Conservation (phyloP, 2,888 invertebrate species). For the Pyrocoelia pectoralis region DNA sequence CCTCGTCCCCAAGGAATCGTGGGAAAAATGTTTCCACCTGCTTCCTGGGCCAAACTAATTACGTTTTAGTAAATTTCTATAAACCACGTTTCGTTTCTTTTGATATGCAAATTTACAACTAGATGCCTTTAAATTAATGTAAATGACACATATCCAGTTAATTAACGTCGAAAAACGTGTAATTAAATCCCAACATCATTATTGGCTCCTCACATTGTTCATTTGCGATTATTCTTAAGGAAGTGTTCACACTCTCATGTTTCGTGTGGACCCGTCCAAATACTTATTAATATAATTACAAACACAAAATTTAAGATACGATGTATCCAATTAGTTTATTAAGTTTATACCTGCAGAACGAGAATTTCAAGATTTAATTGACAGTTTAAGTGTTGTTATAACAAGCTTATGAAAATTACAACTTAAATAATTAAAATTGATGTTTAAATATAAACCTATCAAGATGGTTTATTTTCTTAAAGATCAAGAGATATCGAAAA, state of each 20-base stretch:
- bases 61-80: too few relatives aligned
- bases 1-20: conserved; percentile 21
- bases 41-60: too few relatives aligned
- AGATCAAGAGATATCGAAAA: background rate
- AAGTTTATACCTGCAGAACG: conserved; percentile 1
- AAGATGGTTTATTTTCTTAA: conserved; percentile 1
- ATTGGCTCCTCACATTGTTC: too few relatives aligned
- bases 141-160: too few relatives aligned
- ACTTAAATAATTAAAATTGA: conserved; percentile 1
- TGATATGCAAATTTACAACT: background rate
- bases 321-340: background rate
- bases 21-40: background rate
- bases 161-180: too few relatives aligned
- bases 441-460: background rate
- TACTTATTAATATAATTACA: background rate
- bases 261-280: too few relatives aligned
- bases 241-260: too few relatives aligned
- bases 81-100: too few relatives aligned
- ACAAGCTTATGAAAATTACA: conserved; percentile 1
- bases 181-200: too few relatives aligned
- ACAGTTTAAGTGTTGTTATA: conserved; percentile 1
- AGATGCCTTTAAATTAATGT: too few relatives aligned
- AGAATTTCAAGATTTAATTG: background rate
- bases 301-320: background rate
- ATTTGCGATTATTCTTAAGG: too few relatives aligned